Base-by-base conservation (phyloP, 2,888 invertebrate species). In the Periphyllus acericola region DNA sequence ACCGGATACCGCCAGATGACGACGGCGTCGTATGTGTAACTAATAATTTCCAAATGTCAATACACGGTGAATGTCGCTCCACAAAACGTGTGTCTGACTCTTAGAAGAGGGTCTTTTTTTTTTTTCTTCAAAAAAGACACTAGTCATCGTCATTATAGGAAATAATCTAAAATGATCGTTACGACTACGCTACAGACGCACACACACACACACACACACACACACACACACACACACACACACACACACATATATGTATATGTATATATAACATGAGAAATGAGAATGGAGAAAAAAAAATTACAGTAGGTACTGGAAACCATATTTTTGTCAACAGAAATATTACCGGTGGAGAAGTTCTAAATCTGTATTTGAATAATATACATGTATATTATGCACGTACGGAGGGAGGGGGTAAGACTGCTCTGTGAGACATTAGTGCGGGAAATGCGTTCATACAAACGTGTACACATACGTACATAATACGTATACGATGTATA, bases 21-120 rank as follows among this genome's bases (percentile, higher is more conserved):
- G 76, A 55, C 71, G 85, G 29, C 40, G 68, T 68, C 84, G 79
- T 71, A 60, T 80, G 86, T 80, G 80, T 80, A 80, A 87, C 86
- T 87, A 87, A 87, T 87, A 87, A 87, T 87, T 87, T 87, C 86
- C 86, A 87, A 87, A 87, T 87, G 86, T 87, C 86, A 87, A 87
- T 87, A 87, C 86, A 40, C 68, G 55, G 60, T 40, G 75, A 46
- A 84, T 46, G 83, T 83, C 60, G 55, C 84, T 55, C 60, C 84
- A 75, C 83, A 76, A 75, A 84, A 87, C 86, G 78, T 87, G 79
- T 55, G 86, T 80, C 71, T 80, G 86, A 71, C 60, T 87, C 86
- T 84, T 84, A 72, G 80, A 87, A 81, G 80, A 81, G 86, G 86
- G 86, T 87, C 86, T 79, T 52, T 55, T 80, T 79, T 86, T 85